Evolutionary conservation across 1,140 invertebrate species (phyloP).

Genomic region (Heliothis subflexa): DNA sequence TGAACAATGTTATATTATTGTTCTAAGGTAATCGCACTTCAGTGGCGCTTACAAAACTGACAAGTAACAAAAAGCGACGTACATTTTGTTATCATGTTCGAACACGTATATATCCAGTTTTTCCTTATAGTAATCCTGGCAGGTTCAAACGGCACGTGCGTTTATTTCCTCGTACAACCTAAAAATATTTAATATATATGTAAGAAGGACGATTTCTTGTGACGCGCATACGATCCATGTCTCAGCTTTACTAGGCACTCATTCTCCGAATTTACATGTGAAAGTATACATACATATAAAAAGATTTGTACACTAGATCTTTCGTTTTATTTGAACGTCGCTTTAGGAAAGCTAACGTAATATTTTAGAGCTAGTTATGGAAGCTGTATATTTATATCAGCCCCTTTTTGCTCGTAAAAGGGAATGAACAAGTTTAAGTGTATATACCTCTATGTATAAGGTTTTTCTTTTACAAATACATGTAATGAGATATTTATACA

Average conservation of each 20-base stretch:
- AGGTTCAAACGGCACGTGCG: constrained; percentile 1
- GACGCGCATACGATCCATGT: constrained; percentile 7
- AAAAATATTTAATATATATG: constrained; percentile 6
- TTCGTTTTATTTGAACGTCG: neutral
- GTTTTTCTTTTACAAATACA: constrained; percentile 10
- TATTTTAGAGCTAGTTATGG: constrained; percentile 36
- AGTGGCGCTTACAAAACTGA: neutral
- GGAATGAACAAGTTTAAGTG: constrained; percentile 31
- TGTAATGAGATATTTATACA: neutral
- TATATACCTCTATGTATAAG: neutral
- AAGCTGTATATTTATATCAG: constrained; percentile 14
- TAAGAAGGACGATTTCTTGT: neutral
- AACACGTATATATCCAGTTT: constrained; percentile 26
- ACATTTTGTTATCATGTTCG: constrained; percentile 17
- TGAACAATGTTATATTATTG: too few species aligned
- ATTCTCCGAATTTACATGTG: constrained; percentile 22
- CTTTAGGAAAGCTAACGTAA: constrained; percentile 21
- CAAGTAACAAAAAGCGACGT: neutral
- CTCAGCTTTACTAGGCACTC: constrained; percentile 11
- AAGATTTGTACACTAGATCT: neutral
- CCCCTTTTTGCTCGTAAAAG: constrained; percentile 29
- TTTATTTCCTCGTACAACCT: neutral
- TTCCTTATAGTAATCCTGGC: neutral
- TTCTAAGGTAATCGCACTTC: neutral
- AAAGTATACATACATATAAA: constrained; percentile 1